Evolutionary conservation across 2,888 invertebrate genomes (phyloP).

Genomic region (Drosophila nigritarsus): DNA sequence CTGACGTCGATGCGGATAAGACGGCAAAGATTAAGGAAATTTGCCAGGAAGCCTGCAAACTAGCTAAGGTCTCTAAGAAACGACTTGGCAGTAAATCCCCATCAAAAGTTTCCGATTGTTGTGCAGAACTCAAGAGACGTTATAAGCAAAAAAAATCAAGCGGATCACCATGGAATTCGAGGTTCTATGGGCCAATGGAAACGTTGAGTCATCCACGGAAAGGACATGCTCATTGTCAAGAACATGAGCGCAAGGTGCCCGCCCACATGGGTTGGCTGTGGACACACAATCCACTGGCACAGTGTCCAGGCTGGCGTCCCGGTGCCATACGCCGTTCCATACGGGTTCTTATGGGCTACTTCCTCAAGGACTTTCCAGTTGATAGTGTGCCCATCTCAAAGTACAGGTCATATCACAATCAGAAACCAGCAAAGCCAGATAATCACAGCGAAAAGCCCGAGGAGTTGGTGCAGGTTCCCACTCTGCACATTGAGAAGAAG

Average conservation of each 20-base stretch:
- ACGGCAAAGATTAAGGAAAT: conserved; percentile 42
- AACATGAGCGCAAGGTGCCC: conserved; percentile 87
- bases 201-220: not conserved
- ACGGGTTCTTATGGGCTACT: conserved; percentile 83
- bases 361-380: conserved; percentile 82
- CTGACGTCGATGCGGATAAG: conserved; percentile 3
- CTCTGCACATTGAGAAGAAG: conserved; percentile 88
- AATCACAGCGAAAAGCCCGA: conserved; percentile 82
- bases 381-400: conserved; percentile 81
- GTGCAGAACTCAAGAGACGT: conserved; percentile 1
- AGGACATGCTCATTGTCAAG: conserved; percentile 85
- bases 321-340: conserved; percentile 83
- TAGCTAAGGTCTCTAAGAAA: conserved; percentile 30
- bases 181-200: conserved; percentile 38
- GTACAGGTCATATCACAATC: conserved; percentile 67
- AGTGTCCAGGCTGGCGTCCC: conserved; percentile 82
- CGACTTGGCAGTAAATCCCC: not conserved
- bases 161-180: conserved; percentile 30
- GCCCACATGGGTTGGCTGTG: conserved; percentile 90
- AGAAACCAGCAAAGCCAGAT: conserved; percentile 60
- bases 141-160: conserved; percentile 8
- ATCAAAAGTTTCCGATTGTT: not conserved
- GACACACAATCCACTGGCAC: conserved; percentile 83
- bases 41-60: conserved; percentile 59
- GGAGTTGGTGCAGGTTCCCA: conserved; percentile 86